Percentiles rank a stretch among this genome's conserved stretches.
These are phyloP conservation scores for Leucoraja ocellata DNA, from an alignment of 2,797 vertebrate species.

Conservation along the genomic window DNA sequence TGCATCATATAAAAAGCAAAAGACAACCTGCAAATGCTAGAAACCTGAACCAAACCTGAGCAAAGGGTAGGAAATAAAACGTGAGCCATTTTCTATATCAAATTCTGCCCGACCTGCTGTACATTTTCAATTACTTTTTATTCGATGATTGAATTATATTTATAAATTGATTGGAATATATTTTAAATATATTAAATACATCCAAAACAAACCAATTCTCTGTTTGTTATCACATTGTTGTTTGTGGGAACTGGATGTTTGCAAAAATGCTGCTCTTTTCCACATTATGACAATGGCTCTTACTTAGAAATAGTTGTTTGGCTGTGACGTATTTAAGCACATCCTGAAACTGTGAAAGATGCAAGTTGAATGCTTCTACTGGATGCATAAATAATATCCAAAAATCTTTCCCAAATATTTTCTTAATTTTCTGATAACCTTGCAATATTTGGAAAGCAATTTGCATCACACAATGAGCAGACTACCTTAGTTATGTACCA, in stretches of 20 bases:
- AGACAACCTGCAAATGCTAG: neutral
- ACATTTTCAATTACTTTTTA: neutral
- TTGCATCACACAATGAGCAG: neutral
- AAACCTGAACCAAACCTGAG: neutral
- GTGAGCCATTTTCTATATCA: neutral
- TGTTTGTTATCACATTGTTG: no score
- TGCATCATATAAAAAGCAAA: neutral
- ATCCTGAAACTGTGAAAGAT: no score
- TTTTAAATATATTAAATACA: no score
- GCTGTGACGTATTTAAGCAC: no score
- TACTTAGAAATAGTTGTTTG: no score
- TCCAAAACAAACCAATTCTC: no score
- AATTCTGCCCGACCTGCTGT: neutral
- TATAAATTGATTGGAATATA: no score
- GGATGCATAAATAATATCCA: neutral
- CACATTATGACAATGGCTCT: no score
- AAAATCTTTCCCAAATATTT: neutral
- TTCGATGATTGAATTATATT: neutral
- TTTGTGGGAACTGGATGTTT: no score
- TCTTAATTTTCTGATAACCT: neutral
- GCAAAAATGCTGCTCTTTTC: no score
- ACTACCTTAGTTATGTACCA: neutral
- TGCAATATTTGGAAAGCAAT: neutral
- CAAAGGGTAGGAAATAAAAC: neutral
- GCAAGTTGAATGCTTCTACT: neutral